Base-by-base conservation (phyloP, 2,113 vertebrate species). In the Notarius lentiginosus region DNA sequence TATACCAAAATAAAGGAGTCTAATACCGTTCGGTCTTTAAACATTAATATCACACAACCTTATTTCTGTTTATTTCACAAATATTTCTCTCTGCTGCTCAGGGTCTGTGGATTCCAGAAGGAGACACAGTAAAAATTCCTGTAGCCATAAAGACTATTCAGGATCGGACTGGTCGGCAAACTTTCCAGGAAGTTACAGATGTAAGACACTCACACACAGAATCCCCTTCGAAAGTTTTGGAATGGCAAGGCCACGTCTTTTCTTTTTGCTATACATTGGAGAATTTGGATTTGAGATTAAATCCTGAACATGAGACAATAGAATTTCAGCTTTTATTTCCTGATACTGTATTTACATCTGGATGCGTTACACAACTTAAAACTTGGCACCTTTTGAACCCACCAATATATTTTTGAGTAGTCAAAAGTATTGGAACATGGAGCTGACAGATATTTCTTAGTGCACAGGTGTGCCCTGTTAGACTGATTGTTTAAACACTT, bases 31-130 rank as follows among this genome's bases (percentile, higher is more conserved):
- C 4, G 7, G 22, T 24, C 63, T 55, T 79, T n/a, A 87, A 79
- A 80, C 22, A 22, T 73, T 27, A 22, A 80, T 51, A 76, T n/a
- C 22, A 30, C 66, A 81, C 77, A 66, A 49, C 24, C 81, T 15
- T 30, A 53, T n/a, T 47, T 24, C 24, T 53, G 41, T 34, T 22
- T 0, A 55, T 22, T 68, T 63, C 18, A 82, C 17, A 83, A 24
- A 22, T 83, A 30, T 85, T 11, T 82, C 20, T 83, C 41, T 91
- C 27, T 87, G n/a, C 3, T 81, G 15, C 17, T 34, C 89, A 97
- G 97, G 97, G 97, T 3, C 53, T 97, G 72, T 98, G 97, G 97
- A 97, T 97, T 90, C 97, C 97, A 2, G 97, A 98, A 5, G 96
- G 97, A 0, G 97, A 98, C 81, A 97, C 96, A 11, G 95, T 99